Conservation (phyloP, 2,888 invertebrate species). For the Octodonta nipae region DNA sequence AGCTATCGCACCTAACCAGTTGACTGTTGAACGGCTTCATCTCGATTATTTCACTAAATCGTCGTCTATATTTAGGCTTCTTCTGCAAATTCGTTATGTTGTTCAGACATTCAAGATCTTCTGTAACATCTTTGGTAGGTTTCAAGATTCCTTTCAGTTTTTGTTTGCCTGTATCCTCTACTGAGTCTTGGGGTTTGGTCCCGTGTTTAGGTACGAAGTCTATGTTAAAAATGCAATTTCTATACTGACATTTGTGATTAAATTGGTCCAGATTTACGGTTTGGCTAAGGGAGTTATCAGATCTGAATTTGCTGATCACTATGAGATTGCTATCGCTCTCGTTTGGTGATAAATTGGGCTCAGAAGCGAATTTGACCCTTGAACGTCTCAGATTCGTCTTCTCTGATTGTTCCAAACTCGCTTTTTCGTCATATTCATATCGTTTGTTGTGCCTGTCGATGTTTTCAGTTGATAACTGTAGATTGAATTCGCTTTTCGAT, state of each 20-base stretch:
- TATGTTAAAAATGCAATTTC: conserved; percentile 35
- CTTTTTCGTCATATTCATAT: conserved; percentile 7
- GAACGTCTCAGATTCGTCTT: conserved; percentile 15
- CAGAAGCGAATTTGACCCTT: conserved; percentile 24
- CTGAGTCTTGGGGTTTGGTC: conserved; percentile 34
- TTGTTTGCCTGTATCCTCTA: conserved; percentile 38
- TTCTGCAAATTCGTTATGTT: conserved; percentile 21
- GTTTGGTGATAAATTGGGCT: conserved; percentile 28
- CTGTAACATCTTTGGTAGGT: conserved; percentile 23
- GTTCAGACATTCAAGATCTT: conserved; percentile 21
- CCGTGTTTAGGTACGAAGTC: conserved; percentile 34
- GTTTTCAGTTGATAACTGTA: conserved; percentile 13
- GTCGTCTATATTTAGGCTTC: conserved; percentile 27
- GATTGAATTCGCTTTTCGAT: conserved; percentile 25
- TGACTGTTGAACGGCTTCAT: conserved; percentile 37
- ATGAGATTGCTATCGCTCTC: conserved; percentile 8
- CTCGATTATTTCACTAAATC: conserved; percentile 40
- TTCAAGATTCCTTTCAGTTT: conserved; percentile 29
- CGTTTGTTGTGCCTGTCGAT: conserved; percentile 7
- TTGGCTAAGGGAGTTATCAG: conserved; percentile 11
- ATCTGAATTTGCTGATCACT: conserved; percentile 11
- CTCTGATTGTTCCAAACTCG: conserved; percentile 13
- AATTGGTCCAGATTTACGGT: conserved; percentile 18
- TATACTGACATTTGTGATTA: conserved; percentile 32
- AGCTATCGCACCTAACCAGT: conserved; percentile 35